These are phyloP conservation scores for Ploceus nigricollis DNA, from an alignment of 2,113 vertebrate genomes.

Conservation along the genomic window DNA sequence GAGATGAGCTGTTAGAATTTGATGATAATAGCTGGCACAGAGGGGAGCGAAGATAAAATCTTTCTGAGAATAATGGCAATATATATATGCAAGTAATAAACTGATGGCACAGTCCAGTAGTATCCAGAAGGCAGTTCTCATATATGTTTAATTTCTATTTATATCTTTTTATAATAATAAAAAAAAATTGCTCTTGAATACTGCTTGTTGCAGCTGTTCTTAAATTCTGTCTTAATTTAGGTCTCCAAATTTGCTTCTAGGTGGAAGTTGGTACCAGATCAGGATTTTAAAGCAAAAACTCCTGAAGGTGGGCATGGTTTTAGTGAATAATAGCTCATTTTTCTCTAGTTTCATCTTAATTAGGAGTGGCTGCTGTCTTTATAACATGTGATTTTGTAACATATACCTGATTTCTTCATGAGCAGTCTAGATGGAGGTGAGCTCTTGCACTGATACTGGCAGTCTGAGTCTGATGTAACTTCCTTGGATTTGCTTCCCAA, in stretches of 20 bases:
- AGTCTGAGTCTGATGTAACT: neutral
- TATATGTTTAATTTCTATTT: neutral
- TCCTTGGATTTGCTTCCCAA: neutral
- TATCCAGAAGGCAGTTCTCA: neutral
- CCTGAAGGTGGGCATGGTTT: fast-evolving
- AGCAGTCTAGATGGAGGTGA: neutral
- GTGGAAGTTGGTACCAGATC: neutral
- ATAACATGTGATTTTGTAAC: neutral
- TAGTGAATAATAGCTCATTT: neutral
- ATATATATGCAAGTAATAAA: neutral
- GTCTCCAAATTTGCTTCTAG: neutral
- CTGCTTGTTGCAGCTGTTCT: neutral
- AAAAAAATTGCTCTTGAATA: neutral
- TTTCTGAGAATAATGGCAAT: neutral
- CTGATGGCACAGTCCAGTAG: neutral
- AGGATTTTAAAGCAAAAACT: neutral
- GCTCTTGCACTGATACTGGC: neutral
- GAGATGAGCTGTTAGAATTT: neutral
- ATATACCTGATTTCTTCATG: neutral
- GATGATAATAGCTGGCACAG: slow-evolving; percentile 14
- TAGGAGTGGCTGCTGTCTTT: neutral
- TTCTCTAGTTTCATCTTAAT: neutral
- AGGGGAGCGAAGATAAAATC: neutral
- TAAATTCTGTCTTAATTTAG: neutral
- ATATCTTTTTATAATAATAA: neutral